phyloP scores from a whole-genome alignment of 2,888 invertebrate species.

The Steromphala cineraria region DNA sequence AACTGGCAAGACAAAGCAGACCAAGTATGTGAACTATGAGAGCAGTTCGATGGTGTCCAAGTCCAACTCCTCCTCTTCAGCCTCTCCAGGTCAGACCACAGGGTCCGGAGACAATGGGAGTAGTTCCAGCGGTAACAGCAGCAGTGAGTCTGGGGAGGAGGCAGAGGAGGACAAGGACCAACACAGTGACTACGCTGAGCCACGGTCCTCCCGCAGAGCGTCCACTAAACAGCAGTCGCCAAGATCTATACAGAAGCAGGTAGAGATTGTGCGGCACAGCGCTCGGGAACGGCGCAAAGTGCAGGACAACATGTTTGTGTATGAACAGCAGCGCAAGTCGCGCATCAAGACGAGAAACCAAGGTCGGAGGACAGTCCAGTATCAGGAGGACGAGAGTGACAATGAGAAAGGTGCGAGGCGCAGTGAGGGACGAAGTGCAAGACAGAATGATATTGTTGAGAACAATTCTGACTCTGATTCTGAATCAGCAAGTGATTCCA shows the following conservation, averaged over 20 bases:
- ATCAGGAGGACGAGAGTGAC: conserved; percentile 69
- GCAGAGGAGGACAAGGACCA: conserved; percentile 22
- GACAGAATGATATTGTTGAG: conserved; percentile 51
- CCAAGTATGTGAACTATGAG: conserved; percentile 8
- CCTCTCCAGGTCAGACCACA: background rate
- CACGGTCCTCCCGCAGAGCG: background rate
- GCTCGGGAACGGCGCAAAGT: conserved; percentile 9
- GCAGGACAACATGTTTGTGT: conserved; percentile 1
- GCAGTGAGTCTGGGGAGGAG: conserved; percentile 55
- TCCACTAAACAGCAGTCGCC: conserved; percentile 37
- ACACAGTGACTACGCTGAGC: conserved; percentile 25
- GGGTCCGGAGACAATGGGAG: conserved; percentile 3
- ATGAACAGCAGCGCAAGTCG: conserved; percentile 16
- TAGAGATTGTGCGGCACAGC: conserved; percentile 12
- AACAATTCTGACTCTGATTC: conserved; percentile 31
- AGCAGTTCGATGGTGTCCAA: conserved; percentile 5
- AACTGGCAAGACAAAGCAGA: conserved; percentile 20
- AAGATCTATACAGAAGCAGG: conserved; percentile 15
- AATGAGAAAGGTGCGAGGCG: conserved; percentile 48
- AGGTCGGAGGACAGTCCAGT: conserved; percentile 73
- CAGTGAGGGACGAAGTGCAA: conserved; percentile 26
- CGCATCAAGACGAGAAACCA: conserved; percentile 64
- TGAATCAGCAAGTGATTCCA: conserved; percentile 34
- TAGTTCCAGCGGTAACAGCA: conserved; percentile 19
- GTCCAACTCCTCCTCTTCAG: background rate